phyloP scores from a whole-genome alignment of 1,140 invertebrate species.

The Ips nitidus region DNA sequence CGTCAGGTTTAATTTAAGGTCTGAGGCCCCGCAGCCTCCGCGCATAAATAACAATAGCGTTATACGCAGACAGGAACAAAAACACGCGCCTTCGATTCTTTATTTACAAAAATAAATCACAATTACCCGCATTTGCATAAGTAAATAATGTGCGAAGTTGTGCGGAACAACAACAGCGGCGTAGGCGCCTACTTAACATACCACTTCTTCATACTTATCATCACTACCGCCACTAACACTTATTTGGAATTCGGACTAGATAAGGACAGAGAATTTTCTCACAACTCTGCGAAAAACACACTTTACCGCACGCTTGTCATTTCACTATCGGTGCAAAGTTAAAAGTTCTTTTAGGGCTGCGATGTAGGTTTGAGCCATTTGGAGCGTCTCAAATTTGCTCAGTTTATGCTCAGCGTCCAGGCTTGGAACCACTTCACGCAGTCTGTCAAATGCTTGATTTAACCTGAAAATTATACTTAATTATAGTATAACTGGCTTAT shows the following conservation, averaged over 20 bases:
- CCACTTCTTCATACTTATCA: background rate
- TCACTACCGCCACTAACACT: background rate
- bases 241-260: conserved; percentile 22
- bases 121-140: conserved; percentile 1
- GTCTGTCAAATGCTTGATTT: conserved; percentile 76
- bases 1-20: background rate
- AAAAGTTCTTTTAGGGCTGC: conserved; percentile 68
- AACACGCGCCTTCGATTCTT: conserved; percentile 6
- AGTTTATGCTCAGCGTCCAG: conserved; percentile 76
- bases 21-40: background rate
- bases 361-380: conserved; percentile 88
- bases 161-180: background rate
- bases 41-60: background rate
- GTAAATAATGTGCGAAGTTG: conserved; percentile 2
- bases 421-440: conserved; percentile 78
- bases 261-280: background rate
- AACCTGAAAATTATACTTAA: conserved; percentile 54
- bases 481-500: background rate
- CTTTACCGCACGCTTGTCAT: background rate
- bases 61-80: background rate
- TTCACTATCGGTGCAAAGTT: conserved; percentile 33
- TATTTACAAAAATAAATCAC: conserved; percentile 20
- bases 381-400: conserved; percentile 85
- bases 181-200: background rate
- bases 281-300: background rate